A percentile compares a stretch with the other conserved stretches of the same genome.
These are phyloP conservation scores for Nephrotoma guestfalica DNA, from an alignment of 2,888 invertebrate species.

Conservation along the genomic window DNA sequence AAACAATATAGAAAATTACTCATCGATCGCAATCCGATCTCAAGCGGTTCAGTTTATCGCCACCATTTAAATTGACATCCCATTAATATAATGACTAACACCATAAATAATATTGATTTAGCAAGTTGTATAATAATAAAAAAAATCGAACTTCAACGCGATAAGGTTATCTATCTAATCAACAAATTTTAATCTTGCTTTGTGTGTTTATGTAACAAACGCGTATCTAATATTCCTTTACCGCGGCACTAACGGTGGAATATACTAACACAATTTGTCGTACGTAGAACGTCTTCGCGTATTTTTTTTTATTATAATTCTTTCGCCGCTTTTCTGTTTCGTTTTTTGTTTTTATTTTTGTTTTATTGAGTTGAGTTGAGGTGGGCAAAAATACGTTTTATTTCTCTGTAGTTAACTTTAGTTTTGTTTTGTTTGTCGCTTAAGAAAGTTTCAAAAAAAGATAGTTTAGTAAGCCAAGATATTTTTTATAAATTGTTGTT, in stretches of 20 bases:
- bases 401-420: background rate
- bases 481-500: background rate
- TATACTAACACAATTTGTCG: background rate
- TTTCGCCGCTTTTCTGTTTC: background rate
- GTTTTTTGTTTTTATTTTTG: background rate
- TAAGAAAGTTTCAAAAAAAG: background rate
- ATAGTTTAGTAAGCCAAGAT: background rate
- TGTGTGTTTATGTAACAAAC: background rate
- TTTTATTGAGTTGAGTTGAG: background rate
- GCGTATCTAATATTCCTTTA: background rate
- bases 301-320: background rate
- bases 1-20: background rate
- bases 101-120: background rate
- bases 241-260: background rate
- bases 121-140: background rate
- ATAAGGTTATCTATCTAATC: background rate
- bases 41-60: background rate
- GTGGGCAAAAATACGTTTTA: background rate
- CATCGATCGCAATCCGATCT: background rate
- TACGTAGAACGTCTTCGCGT: background rate
- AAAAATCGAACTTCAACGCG: background rate
- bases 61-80: background rate
- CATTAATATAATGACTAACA: background rate
- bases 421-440: background rate
- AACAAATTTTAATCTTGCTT: background rate